Base-by-base conservation (phyloP, 2,888 invertebrate species). In the Campoplex capitator region DNA sequence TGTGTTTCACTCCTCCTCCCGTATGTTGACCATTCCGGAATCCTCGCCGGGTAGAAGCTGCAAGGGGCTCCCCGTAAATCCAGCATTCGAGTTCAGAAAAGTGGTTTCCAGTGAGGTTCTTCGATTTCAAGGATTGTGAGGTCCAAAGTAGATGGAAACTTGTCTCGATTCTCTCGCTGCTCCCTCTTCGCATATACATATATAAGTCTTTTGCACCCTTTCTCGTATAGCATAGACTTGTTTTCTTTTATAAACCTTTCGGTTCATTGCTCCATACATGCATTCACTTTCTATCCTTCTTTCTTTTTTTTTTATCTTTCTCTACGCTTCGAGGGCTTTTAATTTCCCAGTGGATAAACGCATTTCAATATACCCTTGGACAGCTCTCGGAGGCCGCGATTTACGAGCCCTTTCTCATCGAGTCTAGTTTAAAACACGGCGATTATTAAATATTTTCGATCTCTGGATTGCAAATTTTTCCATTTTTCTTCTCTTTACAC, bases 81-180 rank as follows among this genome's bases (percentile, higher is more conserved):
- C 51, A 76, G 56, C 80, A 42, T 84, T 84, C 84, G 84, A 78
- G 75, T 75, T 75, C 70, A 87, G 84, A 75, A 87, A 82, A 87
- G 87, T 81, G 70, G 87, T 87, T 87, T 87, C 74, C 62, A 32
- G 62, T 78, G 82, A 82, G 82, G 78, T 87, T 78, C 82, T 87
- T 84, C 82, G 84, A 87, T 87, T 87, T 87, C 87, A 84, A 87
- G 84, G 87, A 87, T 87, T 81, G 78, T 79, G 75, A 78, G 87
- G 77, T n/a, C 56, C 77, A 82, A 84, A 78, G 84, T 65, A 84
- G 84, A 84, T 74, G 77, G 87, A 87, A 87, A 84, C 87, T 87
- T 78, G 87, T 87, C 87, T 87, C 70, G 54, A 65, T 74, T 56
- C 42, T 84, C 87, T 87, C 70, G 8, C 87, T 84, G 8, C 87